A percentile compares a stretch with the other conserved stretches of the same genome.
These are phyloP conservation scores for Mola mola DNA, from an alignment of 2,113 vertebrate species.

Conservation along the genomic window DNA sequence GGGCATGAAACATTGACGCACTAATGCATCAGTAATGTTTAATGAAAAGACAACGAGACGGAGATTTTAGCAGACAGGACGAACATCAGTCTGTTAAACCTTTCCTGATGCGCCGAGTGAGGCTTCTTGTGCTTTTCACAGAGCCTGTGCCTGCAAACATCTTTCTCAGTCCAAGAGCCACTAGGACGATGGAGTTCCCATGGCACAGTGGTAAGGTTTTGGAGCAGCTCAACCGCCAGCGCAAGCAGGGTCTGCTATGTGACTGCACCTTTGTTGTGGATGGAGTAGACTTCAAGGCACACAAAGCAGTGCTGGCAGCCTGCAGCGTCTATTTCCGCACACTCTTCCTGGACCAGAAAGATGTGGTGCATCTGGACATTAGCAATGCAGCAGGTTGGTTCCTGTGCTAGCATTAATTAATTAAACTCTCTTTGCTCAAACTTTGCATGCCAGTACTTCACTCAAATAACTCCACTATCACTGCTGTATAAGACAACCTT, in stretches of 20 bases:
- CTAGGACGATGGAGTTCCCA: conserved; percentile 93
- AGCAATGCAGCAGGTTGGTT: conserved; percentile 93
- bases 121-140: neutral
- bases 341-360: conserved; percentile 96
- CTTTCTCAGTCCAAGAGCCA: neutral
- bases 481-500: conserved; percentile 8
- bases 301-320: conserved; percentile 94
- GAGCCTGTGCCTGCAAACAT: neutral
- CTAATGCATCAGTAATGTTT: no score
- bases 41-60: no score
- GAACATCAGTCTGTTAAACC: no score
- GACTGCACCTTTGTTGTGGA: conserved; percentile 99
- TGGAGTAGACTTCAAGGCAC: conserved; percentile 96
- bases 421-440: neutral
- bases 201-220: conserved; percentile 95
- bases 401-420: neutral
- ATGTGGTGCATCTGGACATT: conserved; percentile 97
- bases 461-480: neutral
- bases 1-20: no score
- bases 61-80: no score
- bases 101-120: no score
- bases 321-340: conserved; percentile 96
- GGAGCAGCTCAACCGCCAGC: conserved; percentile 94
- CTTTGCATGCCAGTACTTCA: neutral
- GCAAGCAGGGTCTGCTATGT: conserved; percentile 92